A percentile compares a stretch with the other conserved stretches of the same genome.
phyloP scores from a whole-genome alignment of 2,888 invertebrate genomes.

The Nomada flava region DNA sequence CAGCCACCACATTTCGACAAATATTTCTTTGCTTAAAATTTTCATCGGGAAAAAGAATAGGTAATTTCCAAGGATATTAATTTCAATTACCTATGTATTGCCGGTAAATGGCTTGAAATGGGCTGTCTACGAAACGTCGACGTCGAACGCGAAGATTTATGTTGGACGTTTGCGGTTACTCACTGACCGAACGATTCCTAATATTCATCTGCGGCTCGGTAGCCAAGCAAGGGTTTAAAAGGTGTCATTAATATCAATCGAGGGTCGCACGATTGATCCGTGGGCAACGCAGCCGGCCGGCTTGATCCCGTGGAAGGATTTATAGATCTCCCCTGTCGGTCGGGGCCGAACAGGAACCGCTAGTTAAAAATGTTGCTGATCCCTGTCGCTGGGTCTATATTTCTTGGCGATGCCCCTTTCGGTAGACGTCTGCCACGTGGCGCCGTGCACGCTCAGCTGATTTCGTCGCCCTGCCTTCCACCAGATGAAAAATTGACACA shows the following conservation, averaged over 20 bases:
- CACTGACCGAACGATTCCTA: conserved; percentile 17
- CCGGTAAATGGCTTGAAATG: background rate
- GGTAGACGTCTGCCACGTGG: conserved; percentile 70
- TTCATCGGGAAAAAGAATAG: no score
- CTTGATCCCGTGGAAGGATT: conserved; percentile 68
- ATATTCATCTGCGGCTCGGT: conserved; percentile 41
- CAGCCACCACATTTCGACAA: background rate
- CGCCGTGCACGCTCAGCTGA: conserved; percentile 68
- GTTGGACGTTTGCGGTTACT: conserved; percentile 46
- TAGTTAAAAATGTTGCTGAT: conserved; percentile 75
- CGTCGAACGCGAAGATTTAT: conserved; percentile 44
- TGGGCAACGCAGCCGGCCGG: conserved; percentile 42
- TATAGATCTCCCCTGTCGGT: conserved; percentile 66
- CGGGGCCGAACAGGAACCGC: conserved; percentile 42
- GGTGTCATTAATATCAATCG: conserved; percentile 75
- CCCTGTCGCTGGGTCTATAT: conserved; percentile 77
- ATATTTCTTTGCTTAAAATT: no score
- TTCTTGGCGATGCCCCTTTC: conserved; percentile 70
- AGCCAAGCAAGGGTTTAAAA: conserved; percentile 66
- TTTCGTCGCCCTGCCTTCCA: conserved; percentile 54
- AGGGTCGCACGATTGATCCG: conserved; percentile 65
- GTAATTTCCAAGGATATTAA: no score
- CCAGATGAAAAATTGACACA: conserved; percentile 57
- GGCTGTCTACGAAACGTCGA: conserved; percentile 11
- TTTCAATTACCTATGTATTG: no score